phyloP scores from a whole-genome alignment of 2,797 vertebrate genomes.

The Phalanger gymnotis region DNA sequence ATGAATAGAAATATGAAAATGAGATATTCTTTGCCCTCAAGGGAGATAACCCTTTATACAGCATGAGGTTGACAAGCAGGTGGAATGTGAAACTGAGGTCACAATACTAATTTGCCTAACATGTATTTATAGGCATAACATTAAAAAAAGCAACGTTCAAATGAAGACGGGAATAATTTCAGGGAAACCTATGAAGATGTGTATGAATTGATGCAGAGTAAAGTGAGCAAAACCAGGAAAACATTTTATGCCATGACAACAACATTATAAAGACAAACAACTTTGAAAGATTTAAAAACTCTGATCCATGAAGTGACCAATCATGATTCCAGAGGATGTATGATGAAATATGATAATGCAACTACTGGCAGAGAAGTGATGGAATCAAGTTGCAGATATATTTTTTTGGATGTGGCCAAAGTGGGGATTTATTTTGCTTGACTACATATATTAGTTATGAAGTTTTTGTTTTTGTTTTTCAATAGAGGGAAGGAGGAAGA shows the following conservation, averaged over 20 bases:
- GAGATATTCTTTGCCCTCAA: neutral
- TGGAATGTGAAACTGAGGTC: neutral
- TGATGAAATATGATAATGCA: neutral
- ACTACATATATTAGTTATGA: neutral
- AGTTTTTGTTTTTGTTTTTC: neutral
- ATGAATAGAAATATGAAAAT: neutral
- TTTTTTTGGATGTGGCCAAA: neutral
- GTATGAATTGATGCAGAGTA: neutral
- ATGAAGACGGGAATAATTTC: neutral
- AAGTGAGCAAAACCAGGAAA: neutral
- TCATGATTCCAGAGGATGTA: neutral
- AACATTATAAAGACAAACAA: neutral
- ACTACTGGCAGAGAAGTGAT: neutral
- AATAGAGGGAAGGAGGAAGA: neutral
- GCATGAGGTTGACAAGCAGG: neutral
- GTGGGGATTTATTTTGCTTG: neutral
- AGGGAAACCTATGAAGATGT: neutral
- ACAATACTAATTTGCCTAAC: neutral
- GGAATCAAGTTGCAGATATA: neutral
- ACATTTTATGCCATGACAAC: neutral
- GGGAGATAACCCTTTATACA: neutral
- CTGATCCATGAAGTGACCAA: neutral
- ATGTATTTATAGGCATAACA: neutral
- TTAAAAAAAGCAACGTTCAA: neutral
- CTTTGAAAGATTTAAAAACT: neutral